These are phyloP conservation scores for Calliopum simillimum DNA, from an alignment of 2,888 invertebrate genomes.

Conservation along the genomic window DNA sequence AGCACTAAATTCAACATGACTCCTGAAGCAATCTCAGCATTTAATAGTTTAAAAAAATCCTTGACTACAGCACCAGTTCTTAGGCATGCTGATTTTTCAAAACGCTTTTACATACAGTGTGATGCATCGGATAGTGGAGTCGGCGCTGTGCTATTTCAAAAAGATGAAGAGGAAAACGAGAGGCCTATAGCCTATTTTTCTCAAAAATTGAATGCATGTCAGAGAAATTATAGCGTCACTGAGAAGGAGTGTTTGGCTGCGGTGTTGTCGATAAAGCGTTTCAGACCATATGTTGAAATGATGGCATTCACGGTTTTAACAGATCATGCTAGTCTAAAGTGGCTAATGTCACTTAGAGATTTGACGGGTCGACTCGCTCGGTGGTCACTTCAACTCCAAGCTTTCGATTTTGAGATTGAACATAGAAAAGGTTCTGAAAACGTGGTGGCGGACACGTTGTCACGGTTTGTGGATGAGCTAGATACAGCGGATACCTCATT, in stretches of 20 bases:
- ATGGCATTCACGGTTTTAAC: constrained; percentile 45
- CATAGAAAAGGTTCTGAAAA: constrained; percentile 33
- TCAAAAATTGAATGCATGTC: constrained; percentile 1
- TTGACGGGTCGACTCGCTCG: constrained; percentile 49
- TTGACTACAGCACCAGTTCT: constrained; percentile 14
- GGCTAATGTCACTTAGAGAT: constrained; percentile 50
- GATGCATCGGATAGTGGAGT: too few relatives aligned
- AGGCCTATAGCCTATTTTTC: too few relatives aligned
- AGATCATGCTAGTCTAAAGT: constrained; percentile 51
- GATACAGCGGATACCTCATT: too few relatives aligned
- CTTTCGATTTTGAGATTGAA: constrained; percentile 23
- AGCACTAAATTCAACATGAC: too few relatives aligned
- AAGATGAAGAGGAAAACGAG: too few relatives aligned
- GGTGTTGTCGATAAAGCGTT: constrained; percentile 15
- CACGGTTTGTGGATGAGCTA: constrained; percentile 37
- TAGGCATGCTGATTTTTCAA: constrained; percentile 8
- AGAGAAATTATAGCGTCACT: constrained; percentile 32
- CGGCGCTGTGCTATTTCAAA: too few relatives aligned
- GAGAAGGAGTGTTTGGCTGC: constrained; percentile 32
- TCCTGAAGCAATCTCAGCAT: too few relatives aligned
- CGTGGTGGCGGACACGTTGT: constrained; percentile 47
- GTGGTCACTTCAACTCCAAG: constrained; percentile 41
- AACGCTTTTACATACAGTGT: constrained; percentile 28
- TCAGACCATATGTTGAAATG: constrained; percentile 22
- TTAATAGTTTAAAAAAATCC: too few relatives aligned